Evolutionary conservation across 2,888 invertebrate species (phyloP).

Genomic region (Amphipyra tragopoginis): DNA sequence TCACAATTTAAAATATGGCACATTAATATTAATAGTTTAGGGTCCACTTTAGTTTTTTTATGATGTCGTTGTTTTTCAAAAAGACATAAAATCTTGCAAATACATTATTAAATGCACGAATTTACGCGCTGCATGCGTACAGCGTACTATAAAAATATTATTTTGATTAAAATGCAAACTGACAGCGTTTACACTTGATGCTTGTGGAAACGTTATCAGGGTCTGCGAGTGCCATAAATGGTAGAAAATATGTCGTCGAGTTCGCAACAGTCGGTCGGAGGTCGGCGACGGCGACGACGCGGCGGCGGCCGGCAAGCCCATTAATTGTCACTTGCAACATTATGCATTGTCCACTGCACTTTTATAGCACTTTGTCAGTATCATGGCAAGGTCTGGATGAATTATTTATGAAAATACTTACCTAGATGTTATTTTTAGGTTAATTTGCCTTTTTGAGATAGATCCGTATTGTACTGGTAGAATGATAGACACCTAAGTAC

Average conservation of each 20-base stretch:
- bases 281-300: conserved; percentile 54
- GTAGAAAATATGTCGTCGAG: conserved; percentile 60
- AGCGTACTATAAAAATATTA: too few species aligned
- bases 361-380: conserved; percentile 32
- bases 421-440: conserved; percentile 15
- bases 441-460: conserved; percentile 15
- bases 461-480: conserved; percentile 1
- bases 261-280: conserved; percentile 56
- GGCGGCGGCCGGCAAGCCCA: conserved; percentile 51
- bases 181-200: conserved; percentile 50
- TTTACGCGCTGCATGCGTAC: too few species aligned
- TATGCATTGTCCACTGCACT: conserved; percentile 45
- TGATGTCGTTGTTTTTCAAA: too few species aligned
- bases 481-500: conserved; percentile 1
- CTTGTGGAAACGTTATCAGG: conserved; percentile 68
- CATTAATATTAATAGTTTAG: too few species aligned
- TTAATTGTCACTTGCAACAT: conserved; percentile 58
- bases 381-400: conserved; percentile 25
- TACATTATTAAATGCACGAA: too few species aligned
- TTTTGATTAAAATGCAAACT: conserved; percentile 44
- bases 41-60: too few species aligned
- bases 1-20: too few species aligned
- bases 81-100: too few species aligned
- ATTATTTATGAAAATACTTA: conserved; percentile 26
- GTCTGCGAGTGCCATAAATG: conserved; percentile 74